Evolutionary conservation across 1,140 invertebrate species (phyloP), one percentile per base, ranked within the genome.

Genomic region (Dendroctonus valens): DNA sequence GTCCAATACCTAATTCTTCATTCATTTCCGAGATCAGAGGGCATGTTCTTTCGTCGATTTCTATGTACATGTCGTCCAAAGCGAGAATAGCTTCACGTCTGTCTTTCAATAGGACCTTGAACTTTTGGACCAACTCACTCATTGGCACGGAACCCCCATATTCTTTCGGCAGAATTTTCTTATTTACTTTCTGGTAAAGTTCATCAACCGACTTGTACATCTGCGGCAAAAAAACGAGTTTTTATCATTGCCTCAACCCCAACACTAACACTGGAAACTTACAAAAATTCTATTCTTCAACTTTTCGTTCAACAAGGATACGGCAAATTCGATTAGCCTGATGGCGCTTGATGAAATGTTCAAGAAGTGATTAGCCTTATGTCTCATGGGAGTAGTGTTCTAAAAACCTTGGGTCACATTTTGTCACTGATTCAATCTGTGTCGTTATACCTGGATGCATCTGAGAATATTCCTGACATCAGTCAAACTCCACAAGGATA

Each of bases 341-440:
- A 86, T 85, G 2, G 90, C 90, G 70, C 85, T 89, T 53, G 84
- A 81, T 0, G 91, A 91, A 54, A 93, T 88, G 74, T 94, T 93
- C 15, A 94, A 81, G 68, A 93, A 90, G 74, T 94, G 91, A 0
- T 92, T 90, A 69, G 89, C 82, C 75, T 94, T 94, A 75, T 93
- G 91, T 9, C 91, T 82, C 85, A 93, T 91, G 0, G 92, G 92
- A n/a, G 91, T 89, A 0, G 91, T 91, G 77, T 91, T 92, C 88
- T 91, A 80, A 9, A 82, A 11, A 46, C 44, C 9, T 9, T 12
- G 44, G 44, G 9, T 12, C 44, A 46, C 1, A 46, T 11, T 9
- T 46, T 12, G 9, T 58, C 55, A 46, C 51, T 59, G 26, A 26
- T 26, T 26, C 26, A 3, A 26, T 26, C 26, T 26, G 26, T 26